These are phyloP conservation scores for Microplitis manilae DNA, from an alignment of 2,888 invertebrate genomes.

Conservation along the genomic window DNA sequence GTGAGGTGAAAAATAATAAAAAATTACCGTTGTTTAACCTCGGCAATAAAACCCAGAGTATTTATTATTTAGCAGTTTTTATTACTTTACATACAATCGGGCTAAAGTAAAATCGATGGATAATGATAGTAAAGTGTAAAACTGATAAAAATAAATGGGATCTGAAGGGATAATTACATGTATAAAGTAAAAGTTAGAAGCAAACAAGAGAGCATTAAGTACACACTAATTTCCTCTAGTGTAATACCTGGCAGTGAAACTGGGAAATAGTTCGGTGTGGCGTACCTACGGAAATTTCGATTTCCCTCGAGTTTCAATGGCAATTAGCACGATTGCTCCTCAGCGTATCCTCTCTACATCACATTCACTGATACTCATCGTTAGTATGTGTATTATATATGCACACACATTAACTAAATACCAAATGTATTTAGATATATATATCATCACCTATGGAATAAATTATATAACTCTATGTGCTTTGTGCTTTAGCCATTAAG, in stretches of 20 bases:
- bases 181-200: not conserved
- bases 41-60: too few species aligned
- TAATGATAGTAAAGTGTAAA: not conserved
- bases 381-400: not conserved
- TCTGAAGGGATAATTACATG: not conserved
- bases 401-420: not conserved
- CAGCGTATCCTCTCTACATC: conserved; percentile 30
- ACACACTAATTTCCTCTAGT: not conserved
- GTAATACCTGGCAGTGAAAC: not conserved
- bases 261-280: conserved; percentile 39
- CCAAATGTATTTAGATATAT: not conserved
- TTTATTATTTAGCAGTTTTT: too few species aligned
- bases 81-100: too few species aligned
- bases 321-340: conserved; percentile 50
- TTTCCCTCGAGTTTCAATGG: conserved; percentile 44
- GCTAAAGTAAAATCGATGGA: not conserved
- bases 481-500: too few species aligned
- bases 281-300: conserved; percentile 44
- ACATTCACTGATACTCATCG: not conserved
- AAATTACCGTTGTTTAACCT: too few species aligned
- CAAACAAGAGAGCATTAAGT: not conserved
- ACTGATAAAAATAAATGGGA: not conserved
- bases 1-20: not conserved
- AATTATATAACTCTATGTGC: too few species aligned
- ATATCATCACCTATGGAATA: too few species aligned